Base-by-base conservation (phyloP, 2,113 vertebrate species). In the Larimichthys crocea region DNA sequence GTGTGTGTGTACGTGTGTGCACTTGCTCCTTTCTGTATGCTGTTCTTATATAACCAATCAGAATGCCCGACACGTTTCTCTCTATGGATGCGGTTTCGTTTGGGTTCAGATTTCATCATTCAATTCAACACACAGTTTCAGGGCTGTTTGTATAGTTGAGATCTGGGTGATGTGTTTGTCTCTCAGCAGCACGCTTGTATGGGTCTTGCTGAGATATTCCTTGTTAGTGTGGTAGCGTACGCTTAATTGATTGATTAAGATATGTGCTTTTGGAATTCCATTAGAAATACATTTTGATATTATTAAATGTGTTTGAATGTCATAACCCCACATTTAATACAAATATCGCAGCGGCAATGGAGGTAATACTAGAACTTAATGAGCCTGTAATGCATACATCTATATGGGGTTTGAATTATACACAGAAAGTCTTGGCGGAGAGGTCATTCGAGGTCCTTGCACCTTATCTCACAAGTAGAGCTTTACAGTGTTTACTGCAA, bases 1-100 rank as follows among this genome's bases (percentile, higher is more conserved):
- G 81, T 74, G 80, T 75, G 73, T 7, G 81, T 74, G 80, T 75
- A 69, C 52, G 29, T 74, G 80, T 75, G 73, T 56, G 63, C 46
- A 76, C 71, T 87, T 79, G 75, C 84, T 82, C 66, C 85, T 57
- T 57, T 46, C 86, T 83, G 66, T 76, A 82, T 83, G 83, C 87
- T 82, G 64, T 71, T 78, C 87, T 93, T 93, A 92, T 84, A 89
- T 89, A 93, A 93, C 92, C 89, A 92, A 92, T 93, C 91, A 93
- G 81, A 77, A 86, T 77, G 91, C 85, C 86, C 80, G 62, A 87
- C 85, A 88, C 76, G 74, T 81, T 85, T 75, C 78, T 79, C 83
- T 88, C 68, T 61, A 75, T 89, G 87, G 70, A 89, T 84, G 74
- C 48, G 11, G 75, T 84, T 88, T 89, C 70, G 76, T 92, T 89